phyloP scores from a whole-genome alignment of 1,140 invertebrate genomes.

The Vanessa tameamea region DNA sequence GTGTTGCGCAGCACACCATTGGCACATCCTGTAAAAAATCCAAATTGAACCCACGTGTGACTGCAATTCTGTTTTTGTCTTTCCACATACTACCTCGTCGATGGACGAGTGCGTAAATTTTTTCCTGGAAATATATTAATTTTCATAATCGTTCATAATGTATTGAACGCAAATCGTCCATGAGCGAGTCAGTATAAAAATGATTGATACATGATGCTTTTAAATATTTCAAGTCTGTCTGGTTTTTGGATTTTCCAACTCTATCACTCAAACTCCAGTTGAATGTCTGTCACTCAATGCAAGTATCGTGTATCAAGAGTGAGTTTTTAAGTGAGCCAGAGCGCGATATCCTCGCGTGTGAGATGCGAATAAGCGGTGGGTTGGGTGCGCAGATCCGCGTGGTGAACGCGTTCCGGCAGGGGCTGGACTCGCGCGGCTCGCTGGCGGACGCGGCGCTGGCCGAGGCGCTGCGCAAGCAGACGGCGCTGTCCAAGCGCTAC shows the following conservation, averaged over 20 bases:
- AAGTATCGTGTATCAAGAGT: conserved; percentile 4
- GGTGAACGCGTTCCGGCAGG: conserved; percentile 99
- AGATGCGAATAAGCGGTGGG: conserved; percentile 24
- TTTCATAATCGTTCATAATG: too few relatives aligned
- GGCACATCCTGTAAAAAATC: conserved; percentile 31
- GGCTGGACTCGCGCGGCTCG: conserved; percentile 96
- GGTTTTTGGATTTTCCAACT: too few relatives aligned
- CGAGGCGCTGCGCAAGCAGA: conserved; percentile 94
- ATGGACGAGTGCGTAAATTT: not conserved
- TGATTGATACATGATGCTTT: conserved; percentile 1
- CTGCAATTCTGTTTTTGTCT: conserved; percentile 19
- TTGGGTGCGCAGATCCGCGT: conserved; percentile 90
- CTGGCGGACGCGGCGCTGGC: conserved; percentile 93
- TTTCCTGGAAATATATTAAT: not conserved
- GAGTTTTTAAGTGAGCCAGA: conserved; percentile 27
- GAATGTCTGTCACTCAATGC: not conserved
- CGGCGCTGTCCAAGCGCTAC: conserved; percentile 92
- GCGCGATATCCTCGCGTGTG: conserved; percentile 31
- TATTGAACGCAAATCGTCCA: not conserved
- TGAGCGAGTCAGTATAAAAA: conserved; percentile 9
- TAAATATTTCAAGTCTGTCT: not conserved
- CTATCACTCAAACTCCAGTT: too few relatives aligned
- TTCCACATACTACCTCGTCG: conserved; percentile 2
- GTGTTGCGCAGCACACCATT: conserved; percentile 31
- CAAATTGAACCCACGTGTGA: conserved; percentile 24